Conservation (phyloP, 2,797 vertebrate species). For the Spinus olivaceus region DNA sequence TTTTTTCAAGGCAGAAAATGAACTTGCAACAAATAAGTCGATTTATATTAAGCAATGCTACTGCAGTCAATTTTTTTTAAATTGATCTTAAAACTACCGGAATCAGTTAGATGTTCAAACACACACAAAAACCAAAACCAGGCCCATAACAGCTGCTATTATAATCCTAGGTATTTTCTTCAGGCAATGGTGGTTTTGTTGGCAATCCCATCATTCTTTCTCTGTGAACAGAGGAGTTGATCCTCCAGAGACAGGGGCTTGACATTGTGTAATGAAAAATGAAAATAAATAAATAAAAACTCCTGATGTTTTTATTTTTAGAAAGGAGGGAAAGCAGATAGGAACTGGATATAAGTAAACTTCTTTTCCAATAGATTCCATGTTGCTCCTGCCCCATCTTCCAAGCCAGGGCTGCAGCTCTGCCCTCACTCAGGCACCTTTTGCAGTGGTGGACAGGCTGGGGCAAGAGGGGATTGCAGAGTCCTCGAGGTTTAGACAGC, state of each 20-base stretch:
- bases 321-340: not conserved
- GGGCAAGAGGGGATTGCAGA: not conserved
- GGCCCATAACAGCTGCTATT: not conserved
- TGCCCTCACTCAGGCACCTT: not conserved
- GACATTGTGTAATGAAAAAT: not conserved
- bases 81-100: not conserved
- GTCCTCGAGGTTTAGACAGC: not conserved
- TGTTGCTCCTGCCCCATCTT: not conserved
- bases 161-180: not conserved
- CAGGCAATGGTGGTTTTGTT: not conserved
- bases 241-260: not conserved
- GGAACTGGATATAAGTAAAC: not conserved
- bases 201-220: not conserved
- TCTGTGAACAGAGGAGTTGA: not conserved
- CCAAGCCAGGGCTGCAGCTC: not conserved
- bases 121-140: not conserved
- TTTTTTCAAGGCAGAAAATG: slow-evolving; percentile 12
- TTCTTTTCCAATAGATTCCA: not conserved
- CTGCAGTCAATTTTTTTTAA: not conserved
- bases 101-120: not conserved
- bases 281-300: not conserved
- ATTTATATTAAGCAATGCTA: slow-evolving; percentile 6
- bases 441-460: not conserved
- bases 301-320: not conserved
- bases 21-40: not conserved